phyloP scores from a whole-genome alignment of 2,113 vertebrate species.

The Coptodon rendalli region DNA sequence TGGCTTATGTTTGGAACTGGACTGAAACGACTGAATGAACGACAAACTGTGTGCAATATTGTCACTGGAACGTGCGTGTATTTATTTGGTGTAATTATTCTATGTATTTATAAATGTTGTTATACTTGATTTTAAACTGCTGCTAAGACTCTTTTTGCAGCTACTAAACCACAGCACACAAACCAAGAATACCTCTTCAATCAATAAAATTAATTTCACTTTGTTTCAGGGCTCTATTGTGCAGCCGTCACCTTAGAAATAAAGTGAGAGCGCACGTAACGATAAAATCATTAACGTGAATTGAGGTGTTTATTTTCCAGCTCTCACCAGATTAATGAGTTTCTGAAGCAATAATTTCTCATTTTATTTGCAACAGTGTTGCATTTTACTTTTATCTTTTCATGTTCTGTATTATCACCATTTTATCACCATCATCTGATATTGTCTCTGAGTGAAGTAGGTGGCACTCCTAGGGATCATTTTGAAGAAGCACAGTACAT shows the following conservation, averaged over 20 bases:
- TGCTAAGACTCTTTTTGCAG: not conserved
- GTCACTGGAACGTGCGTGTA: fast-evolving
- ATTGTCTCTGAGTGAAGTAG: not conserved
- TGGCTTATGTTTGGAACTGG: fast-evolving
- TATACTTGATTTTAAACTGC: not conserved
- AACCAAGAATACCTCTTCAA: not conserved
- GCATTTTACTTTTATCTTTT: not conserved
- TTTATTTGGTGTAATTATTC: not conserved
- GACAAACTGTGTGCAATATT: not conserved
- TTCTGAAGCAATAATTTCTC: not conserved
- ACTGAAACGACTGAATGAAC: fast-evolving
- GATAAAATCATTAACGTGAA: not conserved
- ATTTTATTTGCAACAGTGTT: not conserved
- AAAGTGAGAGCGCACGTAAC: not conserved
- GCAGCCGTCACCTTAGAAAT: not conserved
- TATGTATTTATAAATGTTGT: not conserved
- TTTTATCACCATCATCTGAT: not conserved
- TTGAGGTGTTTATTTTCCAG: not conserved
- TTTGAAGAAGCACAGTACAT: not conserved
- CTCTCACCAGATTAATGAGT: not conserved
- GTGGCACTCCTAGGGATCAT: not conserved
- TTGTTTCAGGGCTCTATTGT: not conserved
- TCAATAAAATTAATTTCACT: not conserved
- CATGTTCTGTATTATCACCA: not conserved
- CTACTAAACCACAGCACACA: not conserved